phyloP scores from a whole-genome alignment of 2,113 vertebrate species.

The Vireo altiloquus region DNA sequence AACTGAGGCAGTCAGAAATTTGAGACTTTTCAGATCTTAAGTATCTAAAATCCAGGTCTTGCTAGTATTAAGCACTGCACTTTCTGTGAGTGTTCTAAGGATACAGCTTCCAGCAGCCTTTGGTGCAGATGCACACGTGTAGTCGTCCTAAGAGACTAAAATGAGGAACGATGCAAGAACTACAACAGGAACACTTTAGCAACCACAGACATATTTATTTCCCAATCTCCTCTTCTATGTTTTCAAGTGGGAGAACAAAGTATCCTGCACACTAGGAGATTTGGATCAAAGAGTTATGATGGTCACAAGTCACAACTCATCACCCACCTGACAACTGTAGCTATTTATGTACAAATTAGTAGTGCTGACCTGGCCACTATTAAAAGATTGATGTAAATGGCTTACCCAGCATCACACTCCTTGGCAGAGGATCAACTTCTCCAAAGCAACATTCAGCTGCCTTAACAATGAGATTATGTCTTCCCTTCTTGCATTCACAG shows the following conservation, averaged over 20 bases:
- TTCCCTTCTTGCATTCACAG: constrained; percentile 18
- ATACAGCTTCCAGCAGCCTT: neutral
- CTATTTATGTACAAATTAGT: constrained; percentile 55
- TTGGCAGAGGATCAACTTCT: constrained; percentile 57
- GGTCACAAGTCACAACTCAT: constrained; percentile 50
- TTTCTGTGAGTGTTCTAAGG: neutral
- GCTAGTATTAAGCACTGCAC: neutral
- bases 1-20: neutral
- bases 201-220: constrained; percentile 17
- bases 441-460: constrained; percentile 49
- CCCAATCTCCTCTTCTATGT: neutral
- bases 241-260: constrained; percentile 30
- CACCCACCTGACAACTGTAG: constrained; percentile 40
- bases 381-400: constrained; percentile 53
- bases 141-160: neutral
- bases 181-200: neutral
- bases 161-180: neutral
- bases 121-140: neutral
- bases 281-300: constrained; percentile 19
- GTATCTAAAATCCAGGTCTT: neutral
- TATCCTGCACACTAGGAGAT: neutral
- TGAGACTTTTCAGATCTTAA: no score
- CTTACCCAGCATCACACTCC: constrained; percentile 32
- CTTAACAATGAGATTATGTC: constrained; percentile 56
- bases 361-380: constrained; percentile 44